Conservation (phyloP, 1,140 invertebrate genomes). For the Drosophila kurseongensis region DNA sequence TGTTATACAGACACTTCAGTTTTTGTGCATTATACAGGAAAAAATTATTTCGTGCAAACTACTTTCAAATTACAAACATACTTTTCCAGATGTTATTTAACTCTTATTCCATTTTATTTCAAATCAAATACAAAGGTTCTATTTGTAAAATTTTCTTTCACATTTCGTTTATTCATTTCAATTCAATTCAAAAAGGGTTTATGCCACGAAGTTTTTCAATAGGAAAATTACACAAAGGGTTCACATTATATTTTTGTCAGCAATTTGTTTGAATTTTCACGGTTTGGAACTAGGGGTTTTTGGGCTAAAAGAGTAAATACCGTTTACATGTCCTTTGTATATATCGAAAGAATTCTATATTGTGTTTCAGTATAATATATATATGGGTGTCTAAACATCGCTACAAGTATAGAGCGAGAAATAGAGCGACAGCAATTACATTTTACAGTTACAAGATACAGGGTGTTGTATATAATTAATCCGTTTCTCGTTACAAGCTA, state of each 20-base stretch:
- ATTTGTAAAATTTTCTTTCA: conserved; percentile 51
- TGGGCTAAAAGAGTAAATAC: conserved; percentile 75
- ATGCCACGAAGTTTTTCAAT: conserved; percentile 44
- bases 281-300: conserved; percentile 20
- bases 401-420: conserved; percentile 76
- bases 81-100: conserved; percentile 24
- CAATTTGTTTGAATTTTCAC: conserved; percentile 50
- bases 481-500: conserved; percentile 35
- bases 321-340: conserved; percentile 68
- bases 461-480: conserved; percentile 43
- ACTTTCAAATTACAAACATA: conserved; percentile 41
- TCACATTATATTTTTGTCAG: conserved; percentile 54
- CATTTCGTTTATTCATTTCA: conserved; percentile 70
- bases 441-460: conserved; percentile 46
- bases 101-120: conserved; percentile 5
- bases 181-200: conserved; percentile 69
- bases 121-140: conserved; percentile 59
- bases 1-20: conserved; percentile 30
- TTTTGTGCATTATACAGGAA: conserved; percentile 61
- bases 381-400: conserved; percentile 66
- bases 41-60: conserved; percentile 61
- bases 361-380: conserved; percentile 38
- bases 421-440: conserved; percentile 64
- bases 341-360: conserved; percentile 70
- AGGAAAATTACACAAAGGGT: conserved; percentile 51